Conservation (phyloP, 2,888 invertebrate genomes). For the Xanthostigma xanthostigma region DNA sequence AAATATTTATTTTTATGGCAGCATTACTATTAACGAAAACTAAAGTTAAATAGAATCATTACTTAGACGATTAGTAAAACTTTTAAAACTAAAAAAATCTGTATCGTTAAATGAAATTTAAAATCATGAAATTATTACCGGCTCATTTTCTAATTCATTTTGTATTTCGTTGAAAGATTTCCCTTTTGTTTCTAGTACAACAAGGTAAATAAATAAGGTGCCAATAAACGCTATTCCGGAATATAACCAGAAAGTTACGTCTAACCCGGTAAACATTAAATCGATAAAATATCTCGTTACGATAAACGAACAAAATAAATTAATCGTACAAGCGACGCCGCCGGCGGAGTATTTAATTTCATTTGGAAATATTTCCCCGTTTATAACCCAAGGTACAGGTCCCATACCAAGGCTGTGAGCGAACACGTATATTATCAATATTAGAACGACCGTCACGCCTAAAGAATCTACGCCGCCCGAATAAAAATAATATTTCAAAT, state of each 20-base stretch:
- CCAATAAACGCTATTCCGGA: conserved; percentile 45
- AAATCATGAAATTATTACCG: not conserved
- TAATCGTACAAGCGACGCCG: conserved; percentile 58
- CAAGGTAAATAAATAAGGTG: conserved; percentile 46
- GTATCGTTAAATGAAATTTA: too few relatives aligned
- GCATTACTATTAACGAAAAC: too few relatives aligned
- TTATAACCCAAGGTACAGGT: conserved; percentile 70
- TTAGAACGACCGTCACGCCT: conserved; percentile 42
- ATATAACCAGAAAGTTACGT: conserved; percentile 56
- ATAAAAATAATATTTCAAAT: conserved; percentile 12
- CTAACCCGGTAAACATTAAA: conserved; percentile 30
- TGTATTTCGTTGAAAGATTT: conserved; percentile 15
- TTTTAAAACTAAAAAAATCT: too few relatives aligned
- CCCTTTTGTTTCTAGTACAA: conserved; percentile 33
- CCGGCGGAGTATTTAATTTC: conserved; percentile 60
- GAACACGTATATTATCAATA: conserved; percentile 52
- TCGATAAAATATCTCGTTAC: conserved; percentile 49
- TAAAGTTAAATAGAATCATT: too few relatives aligned
- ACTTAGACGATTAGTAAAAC: too few relatives aligned
- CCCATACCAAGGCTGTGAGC: conserved; percentile 64
- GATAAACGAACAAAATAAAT: conserved; percentile 60
- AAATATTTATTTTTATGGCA: not conserved
- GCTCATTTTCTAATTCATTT: conserved; percentile 4
- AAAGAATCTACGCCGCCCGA: conserved; percentile 17
- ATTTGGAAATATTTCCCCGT: conserved; percentile 58